Base-by-base conservation (phyloP, 2,797 vertebrate genomes). In the Bradypodion ventrale region DNA sequence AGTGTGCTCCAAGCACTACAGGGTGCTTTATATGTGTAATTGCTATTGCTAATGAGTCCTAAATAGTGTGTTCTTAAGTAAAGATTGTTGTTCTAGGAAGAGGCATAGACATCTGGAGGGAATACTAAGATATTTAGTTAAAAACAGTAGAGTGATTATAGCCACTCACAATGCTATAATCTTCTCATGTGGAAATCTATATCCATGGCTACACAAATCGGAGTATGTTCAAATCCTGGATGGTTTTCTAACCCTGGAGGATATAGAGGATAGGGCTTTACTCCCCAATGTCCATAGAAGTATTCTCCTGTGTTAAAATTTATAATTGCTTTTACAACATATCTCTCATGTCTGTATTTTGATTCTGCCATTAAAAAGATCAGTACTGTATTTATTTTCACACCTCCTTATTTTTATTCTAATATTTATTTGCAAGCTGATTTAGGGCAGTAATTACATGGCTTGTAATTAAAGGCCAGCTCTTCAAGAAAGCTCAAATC, bases 131-230 rank as follows among this genome's bases (percentile, higher is more conserved):
- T 76, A 76, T 27, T n/a, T n/a, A 37, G 23, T 32, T 37, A 27
- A 84, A 85, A 29, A 59, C 49, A 44, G 35, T 85, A 46, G 49
- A 32, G 19, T 75, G 75, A 42, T 65, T 44, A 35, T 72, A 84
- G 68, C 56, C 21, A 42, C 29, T 40, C 46, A 68, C 52, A 8
- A 75, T 42, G 6, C 9, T 63, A 44, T 73, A 84, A 49, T 78
- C 75, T 80, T 80, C 46, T 60, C 49, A 16, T 40, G 2, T 75
- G 42, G n/a, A 29, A 25, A 59, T 37, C 29, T 59, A n/a, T 68
- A 75, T 37, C 21, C 19, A 16, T 69, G 25, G 37, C 56, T 85
- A 40, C 10, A 35, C 63, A 62, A 69, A 42, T 19, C 32, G 78
- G 10, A 59, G 19, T 7, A 74, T 6, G 40, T 37, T 76, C 32